phyloP scores from a whole-genome alignment of 2,888 invertebrate genomes.

The Gerris lacustris region DNA sequence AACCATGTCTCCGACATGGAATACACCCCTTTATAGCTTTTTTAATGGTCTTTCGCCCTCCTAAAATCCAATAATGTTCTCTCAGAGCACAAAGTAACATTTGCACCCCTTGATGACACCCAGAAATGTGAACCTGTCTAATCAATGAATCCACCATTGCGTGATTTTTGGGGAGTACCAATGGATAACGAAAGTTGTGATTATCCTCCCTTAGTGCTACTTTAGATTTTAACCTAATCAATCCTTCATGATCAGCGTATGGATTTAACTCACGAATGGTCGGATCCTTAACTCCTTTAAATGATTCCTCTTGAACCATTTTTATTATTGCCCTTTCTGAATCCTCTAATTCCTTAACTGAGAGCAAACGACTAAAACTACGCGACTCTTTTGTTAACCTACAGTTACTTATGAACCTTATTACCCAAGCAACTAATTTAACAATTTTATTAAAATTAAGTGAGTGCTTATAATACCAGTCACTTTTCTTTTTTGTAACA shows the following conservation, averaged over 20 bases:
- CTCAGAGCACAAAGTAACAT: slow-evolving; percentile 13
- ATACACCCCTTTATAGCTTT: slow-evolving; percentile 12
- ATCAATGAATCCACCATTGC: background rate
- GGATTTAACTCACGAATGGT: background rate
- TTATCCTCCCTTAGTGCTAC: background rate
- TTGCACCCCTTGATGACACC: slow-evolving; percentile 7
- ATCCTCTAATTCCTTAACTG: background rate
- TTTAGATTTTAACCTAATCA: background rate
- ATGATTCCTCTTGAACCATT: background rate
- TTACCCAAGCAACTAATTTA: background rate
- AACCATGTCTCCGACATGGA: background rate
- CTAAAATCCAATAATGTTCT: slow-evolving; percentile 17
- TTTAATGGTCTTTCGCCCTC: background rate
- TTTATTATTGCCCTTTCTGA: background rate
- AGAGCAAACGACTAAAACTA: too few species aligned
- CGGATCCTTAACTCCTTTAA: background rate
- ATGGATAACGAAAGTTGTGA: background rate
- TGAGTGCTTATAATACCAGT: too few species aligned
- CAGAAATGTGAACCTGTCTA: background rate
- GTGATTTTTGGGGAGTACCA: background rate
- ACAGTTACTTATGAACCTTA: background rate
- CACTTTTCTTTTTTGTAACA: too few species aligned
- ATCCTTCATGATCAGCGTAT: background rate
- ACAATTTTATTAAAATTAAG: background rate
- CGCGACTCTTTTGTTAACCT: too few species aligned